These are phyloP conservation scores for Catalaphyllia jardinei DNA, from an alignment of 64 coral and sea anemone genomes.

Conservation along the genomic window DNA sequence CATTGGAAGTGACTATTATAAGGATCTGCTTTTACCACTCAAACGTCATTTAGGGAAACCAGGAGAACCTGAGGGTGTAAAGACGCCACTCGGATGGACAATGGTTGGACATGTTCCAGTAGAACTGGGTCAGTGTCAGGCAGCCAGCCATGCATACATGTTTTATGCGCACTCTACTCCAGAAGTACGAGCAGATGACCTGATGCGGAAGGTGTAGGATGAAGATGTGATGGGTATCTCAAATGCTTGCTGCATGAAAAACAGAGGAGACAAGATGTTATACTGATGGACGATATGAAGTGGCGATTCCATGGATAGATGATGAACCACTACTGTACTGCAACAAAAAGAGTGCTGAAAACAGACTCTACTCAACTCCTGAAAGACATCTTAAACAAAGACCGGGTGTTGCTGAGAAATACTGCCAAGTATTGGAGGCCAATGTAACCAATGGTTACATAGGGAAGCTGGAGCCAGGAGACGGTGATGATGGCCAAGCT, in stretches of 20 bases:
- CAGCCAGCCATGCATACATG: too few relatives aligned
- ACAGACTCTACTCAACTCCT: slow-evolving; percentile 48
- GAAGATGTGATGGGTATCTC: slow-evolving; percentile 46
- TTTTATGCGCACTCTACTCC: not conserved
- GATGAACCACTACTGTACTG: slow-evolving; percentile 47
- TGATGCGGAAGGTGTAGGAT: slow-evolving; percentile 69
- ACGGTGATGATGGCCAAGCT: slow-evolving; percentile 7
- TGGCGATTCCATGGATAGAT: slow-evolving; percentile 54
- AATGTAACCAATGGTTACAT: slow-evolving; percentile 50
- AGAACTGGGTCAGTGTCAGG: too few relatives aligned
- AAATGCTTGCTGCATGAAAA: too few relatives aligned
- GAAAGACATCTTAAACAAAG: slow-evolving; percentile 16
- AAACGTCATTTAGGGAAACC: slow-evolving; percentile 32
- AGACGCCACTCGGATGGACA: too few relatives aligned
- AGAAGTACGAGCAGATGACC: slow-evolving; percentile 22
- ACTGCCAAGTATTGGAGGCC: slow-evolving; percentile 37
- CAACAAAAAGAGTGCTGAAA: slow-evolving; percentile 35
- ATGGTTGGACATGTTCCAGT: too few relatives aligned
- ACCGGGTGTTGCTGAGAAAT: slow-evolving; percentile 44
- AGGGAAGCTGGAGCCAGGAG: slow-evolving; percentile 7
- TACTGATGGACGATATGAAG: too few relatives aligned
- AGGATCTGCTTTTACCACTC: slow-evolving; percentile 51
- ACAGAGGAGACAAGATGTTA: too few relatives aligned
- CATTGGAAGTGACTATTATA: slow-evolving; percentile 46
- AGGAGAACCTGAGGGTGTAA: slow-evolving; percentile 44